phyloP scores from a whole-genome alignment of 23 tunicate genomes.

The Halocynthia roretzi region DNA sequence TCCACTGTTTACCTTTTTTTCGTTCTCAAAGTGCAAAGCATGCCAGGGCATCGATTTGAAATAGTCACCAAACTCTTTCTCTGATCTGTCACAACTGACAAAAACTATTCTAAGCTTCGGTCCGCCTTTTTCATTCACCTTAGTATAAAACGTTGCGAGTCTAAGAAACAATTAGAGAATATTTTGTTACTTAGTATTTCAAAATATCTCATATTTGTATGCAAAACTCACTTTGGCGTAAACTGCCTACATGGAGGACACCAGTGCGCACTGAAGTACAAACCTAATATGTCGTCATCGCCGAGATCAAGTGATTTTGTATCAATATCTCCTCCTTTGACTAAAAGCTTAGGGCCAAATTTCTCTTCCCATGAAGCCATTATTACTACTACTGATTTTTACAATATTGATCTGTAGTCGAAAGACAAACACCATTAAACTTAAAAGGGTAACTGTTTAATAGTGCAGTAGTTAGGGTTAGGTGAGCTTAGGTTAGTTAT shows the following conservation, averaged over 20 bases:
- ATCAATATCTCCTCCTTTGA: neutral
- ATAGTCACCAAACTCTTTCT: neutral
- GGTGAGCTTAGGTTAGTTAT: too few relatives aligned
- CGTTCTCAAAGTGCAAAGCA: neutral
- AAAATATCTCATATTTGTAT: too few relatives aligned
- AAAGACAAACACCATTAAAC: too few relatives aligned
- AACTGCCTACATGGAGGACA: constrained; percentile 4
- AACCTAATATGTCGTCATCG: neutral
- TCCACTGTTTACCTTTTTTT: too few relatives aligned
- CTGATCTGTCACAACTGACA: neutral
- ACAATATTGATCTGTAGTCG: too few relatives aligned
- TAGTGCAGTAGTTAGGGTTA: too few relatives aligned
- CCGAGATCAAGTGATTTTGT: neutral
- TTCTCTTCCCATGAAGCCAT: neutral
- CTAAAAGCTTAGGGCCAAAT: neutral
- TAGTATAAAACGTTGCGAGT: constrained; percentile 12
- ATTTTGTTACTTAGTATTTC: neutral
- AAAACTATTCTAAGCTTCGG: neutral
- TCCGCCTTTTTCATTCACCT: neutral
- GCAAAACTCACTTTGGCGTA: constrained; percentile 4
- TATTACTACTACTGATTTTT: neutral
- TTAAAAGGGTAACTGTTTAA: too few relatives aligned
- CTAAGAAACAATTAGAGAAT: neutral
- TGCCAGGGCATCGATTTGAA: constrained; percentile 9
- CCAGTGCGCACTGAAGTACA: constrained; percentile 15